Evolutionary conservation across 2,113 vertebrate species (phyloP), one percentile per base, ranked within the genome.

Genomic region (Arenaria interpres): DNA sequence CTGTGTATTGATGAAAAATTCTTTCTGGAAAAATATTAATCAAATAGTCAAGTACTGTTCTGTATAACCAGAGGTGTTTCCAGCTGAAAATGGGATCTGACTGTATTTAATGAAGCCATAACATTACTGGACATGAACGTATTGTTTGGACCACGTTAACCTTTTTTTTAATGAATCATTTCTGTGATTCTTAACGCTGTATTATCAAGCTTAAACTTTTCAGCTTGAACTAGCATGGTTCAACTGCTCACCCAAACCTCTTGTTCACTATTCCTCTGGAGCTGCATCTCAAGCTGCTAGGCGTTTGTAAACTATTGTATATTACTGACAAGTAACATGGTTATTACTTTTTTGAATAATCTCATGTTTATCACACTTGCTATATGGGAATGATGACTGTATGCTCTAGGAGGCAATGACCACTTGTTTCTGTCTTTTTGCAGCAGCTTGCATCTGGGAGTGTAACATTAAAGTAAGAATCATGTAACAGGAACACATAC

Each of bases 401-500:
- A 22, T 88, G 53, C 48, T 85, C 78, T 53, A 37, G 28, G 51
- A 89, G 32, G 71, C 64, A 75, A 37, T 25, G 39, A 35, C 27
- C 9, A 1, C 5, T 56, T 45, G 35, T 72, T 87, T 96, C 54
- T 81, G 48, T 72, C 51, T 74, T 50, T 56, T n/a, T 64, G 51
- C 30, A 59, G 63, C 39, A 74, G 17, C 20, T 54, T 20, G 63
- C 45, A 53, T 15, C 32, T 35, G 43, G 33, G 30, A 66, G 11
- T 22, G 10, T 45, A 73, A 82, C 12, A 13, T 57, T 77, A 59
- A 89, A 88, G n/a, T 24, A 87, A 88, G 37, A 94, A 48, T 11
- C 53, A 57, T 10, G 37, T 60, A 87, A 84, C 10, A 81, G 18
- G n/a, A 41, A 63, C 89, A 23, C 85, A 8, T 96, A 99, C 99